phyloP scores from a whole-genome alignment of 1,140 invertebrate genomes.

The Piezodorus guildinii region DNA sequence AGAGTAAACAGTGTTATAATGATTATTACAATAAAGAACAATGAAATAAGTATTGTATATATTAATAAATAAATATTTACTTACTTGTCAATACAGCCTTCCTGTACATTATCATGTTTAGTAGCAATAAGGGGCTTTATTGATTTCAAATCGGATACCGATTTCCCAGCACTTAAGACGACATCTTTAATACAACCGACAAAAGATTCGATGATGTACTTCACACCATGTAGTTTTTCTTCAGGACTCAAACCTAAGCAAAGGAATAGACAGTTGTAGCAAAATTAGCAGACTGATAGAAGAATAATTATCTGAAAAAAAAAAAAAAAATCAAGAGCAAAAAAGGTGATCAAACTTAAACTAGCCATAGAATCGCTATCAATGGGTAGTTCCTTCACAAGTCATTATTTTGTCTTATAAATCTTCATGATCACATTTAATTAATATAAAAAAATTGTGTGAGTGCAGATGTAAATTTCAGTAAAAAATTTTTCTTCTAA shows the following conservation, averaged over 20 bases:
- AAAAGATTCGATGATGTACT: conserved; percentile 84
- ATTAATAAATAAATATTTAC: conserved; percentile 19
- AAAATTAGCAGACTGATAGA: too few species aligned
- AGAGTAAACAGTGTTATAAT: conserved; percentile 18
- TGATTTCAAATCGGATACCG: conserved; percentile 62
- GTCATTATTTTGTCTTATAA: too few species aligned
- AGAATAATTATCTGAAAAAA: too few species aligned
- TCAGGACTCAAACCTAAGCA: conserved; percentile 64
- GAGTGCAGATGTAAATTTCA: too few species aligned
- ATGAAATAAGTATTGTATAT: too few species aligned
- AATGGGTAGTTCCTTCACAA: too few species aligned
- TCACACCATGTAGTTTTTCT: conserved; percentile 71
- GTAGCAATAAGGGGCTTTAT: conserved; percentile 69
- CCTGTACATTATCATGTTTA: conserved; percentile 74
- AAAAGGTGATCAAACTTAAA: too few species aligned
- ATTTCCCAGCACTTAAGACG: conserved; percentile 67
- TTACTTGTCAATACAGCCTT: conserved; percentile 67
- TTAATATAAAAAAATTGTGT: too few species aligned
- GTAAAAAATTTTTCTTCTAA: too few species aligned
- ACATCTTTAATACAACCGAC: conserved; percentile 82
- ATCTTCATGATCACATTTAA: too few species aligned
- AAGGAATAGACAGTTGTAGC: neutral
- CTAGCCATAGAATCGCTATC: too few species aligned
- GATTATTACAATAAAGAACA: neutral
- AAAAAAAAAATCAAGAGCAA: too few species aligned